phyloP scores from a whole-genome alignment of 2,797 vertebrate genomes.

The Aphelocoma californica region DNA sequence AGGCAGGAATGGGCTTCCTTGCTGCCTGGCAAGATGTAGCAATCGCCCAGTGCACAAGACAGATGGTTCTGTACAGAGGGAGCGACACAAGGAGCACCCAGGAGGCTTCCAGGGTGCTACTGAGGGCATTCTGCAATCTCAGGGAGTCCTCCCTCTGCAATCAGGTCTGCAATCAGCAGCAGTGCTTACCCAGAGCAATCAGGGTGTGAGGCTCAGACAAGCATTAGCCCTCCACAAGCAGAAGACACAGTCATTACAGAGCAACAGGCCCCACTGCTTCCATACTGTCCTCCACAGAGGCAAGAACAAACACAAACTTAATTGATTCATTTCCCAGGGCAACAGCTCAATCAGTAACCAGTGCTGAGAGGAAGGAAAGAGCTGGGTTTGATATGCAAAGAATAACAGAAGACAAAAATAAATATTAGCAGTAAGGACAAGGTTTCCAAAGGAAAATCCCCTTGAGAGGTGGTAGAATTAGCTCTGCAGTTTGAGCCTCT shows the following conservation, averaged over 20 bases:
- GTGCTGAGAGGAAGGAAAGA: background rate
- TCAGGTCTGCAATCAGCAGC: background rate
- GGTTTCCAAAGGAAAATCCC: background rate
- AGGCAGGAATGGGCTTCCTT: background rate
- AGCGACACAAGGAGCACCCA: background rate
- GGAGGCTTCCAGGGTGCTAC: background rate
- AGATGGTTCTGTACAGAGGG: background rate
- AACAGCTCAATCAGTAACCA: background rate
- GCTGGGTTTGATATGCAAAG: background rate
- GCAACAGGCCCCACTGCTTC: background rate
- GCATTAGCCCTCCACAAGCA: background rate
- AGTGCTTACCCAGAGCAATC: background rate
- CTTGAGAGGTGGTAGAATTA: background rate
- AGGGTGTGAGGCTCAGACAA: background rate
- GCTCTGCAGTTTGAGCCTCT: background rate
- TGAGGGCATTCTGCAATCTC: background rate
- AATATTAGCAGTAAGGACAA: background rate
- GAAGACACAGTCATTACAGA: background rate
- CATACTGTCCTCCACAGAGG: background rate
- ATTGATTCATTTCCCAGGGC: conserved; percentile 22
- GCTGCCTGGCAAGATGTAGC: background rate
- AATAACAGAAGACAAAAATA: background rate
- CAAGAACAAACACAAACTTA: background rate
- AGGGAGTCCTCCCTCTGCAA: background rate
- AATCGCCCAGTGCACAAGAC: accelerated